Percentiles rank a stretch among this genome's conserved stretches.
Conservation (phyloP, 1,140 invertebrate species). For the Tetranychus urticae region DNA sequence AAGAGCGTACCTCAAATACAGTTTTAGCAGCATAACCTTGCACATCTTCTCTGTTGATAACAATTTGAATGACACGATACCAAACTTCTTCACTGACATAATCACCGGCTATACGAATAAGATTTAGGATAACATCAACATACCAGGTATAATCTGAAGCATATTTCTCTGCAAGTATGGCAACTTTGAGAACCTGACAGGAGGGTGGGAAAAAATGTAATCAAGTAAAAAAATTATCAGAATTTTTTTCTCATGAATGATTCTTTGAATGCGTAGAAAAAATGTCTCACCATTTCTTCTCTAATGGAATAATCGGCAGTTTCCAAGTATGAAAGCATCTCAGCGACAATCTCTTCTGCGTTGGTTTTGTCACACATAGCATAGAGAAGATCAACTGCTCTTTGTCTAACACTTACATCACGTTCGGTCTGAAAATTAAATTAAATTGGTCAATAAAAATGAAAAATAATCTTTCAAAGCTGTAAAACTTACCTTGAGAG, state of each 20-base stretch:
- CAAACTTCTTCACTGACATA: slow-evolving; percentile 88
- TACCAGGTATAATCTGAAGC: slow-evolving; percentile 97
- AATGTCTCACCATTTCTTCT: slow-evolving; percentile 59
- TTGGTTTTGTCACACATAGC: slow-evolving; percentile 99
- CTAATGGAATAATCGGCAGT: slow-evolving; percentile 98
- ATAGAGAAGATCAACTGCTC: slow-evolving; percentile 95
- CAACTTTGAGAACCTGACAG: slow-evolving; percentile 61
- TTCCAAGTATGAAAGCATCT: slow-evolving; percentile 97
- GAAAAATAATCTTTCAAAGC: neutral
- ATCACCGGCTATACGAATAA: slow-evolving; percentile 97
- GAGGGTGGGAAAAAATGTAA: neutral
- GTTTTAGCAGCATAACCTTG: slow-evolving; percentile 98
- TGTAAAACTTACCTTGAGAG: slow-evolving; percentile 50
- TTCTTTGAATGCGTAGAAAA: slow-evolving; percentile 16
- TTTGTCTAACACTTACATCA: slow-evolving; percentile 92
- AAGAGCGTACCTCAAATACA: slow-evolving; percentile 58
- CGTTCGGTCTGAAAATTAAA: slow-evolving; percentile 53
- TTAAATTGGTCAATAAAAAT: neutral
- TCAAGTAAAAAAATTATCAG: neutral
- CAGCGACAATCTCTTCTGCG: slow-evolving; percentile 96
- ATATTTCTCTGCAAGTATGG: slow-evolving; percentile 97
- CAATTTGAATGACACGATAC: slow-evolving; percentile 99
- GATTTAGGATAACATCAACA: slow-evolving; percentile 96
- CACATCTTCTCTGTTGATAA: slow-evolving; percentile 96
- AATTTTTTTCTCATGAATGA: neutral